These are phyloP conservation scores for Xenopus petersii DNA, from an alignment of 2,797 vertebrate genomes.

Conservation along the genomic window DNA sequence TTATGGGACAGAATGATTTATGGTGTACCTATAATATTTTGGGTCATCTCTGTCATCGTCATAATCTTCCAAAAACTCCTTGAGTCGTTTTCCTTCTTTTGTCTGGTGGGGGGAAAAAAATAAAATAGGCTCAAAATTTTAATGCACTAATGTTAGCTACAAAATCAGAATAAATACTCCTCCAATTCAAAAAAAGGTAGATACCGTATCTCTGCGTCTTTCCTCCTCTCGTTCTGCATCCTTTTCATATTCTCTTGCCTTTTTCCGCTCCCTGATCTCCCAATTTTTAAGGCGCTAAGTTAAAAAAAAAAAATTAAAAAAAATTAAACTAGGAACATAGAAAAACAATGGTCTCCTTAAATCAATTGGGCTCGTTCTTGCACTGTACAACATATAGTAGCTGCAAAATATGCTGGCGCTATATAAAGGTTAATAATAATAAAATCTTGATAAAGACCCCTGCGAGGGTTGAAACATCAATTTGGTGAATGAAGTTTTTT, in stretches of 20 bases:
- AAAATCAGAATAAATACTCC: background rate
- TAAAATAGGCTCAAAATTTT: background rate
- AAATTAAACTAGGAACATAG: too few relatives aligned
- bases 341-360: too few relatives aligned
- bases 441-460: too few relatives aligned
- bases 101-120: constrained; percentile 64
- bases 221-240: constrained; percentile 92
- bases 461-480: too few relatives aligned
- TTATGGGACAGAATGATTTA: too few relatives aligned
- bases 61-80: constrained; percentile 98
- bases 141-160: too few relatives aligned
- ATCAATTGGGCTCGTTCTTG: too few relatives aligned
- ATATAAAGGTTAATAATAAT: too few relatives aligned
- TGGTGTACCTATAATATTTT: constrained; percentile 88
- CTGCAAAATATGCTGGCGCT: too few relatives aligned
- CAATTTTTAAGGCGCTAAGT: constrained; percentile 94
- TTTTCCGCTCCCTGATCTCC: constrained; percentile 96
- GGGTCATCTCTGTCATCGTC: constrained; percentile 97
- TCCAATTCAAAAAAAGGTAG: background rate
- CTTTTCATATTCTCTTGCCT: constrained; percentile 90
- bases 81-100: constrained; percentile 95
- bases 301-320: background rate
- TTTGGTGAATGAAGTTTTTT: too few relatives aligned
- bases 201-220: constrained; percentile 90
- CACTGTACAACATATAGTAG: too few relatives aligned